Percentiles rank a stretch among this genome's conserved stretches.
Conservation (phyloP, 2,888 invertebrate species). For the Leuctra nigra region DNA sequence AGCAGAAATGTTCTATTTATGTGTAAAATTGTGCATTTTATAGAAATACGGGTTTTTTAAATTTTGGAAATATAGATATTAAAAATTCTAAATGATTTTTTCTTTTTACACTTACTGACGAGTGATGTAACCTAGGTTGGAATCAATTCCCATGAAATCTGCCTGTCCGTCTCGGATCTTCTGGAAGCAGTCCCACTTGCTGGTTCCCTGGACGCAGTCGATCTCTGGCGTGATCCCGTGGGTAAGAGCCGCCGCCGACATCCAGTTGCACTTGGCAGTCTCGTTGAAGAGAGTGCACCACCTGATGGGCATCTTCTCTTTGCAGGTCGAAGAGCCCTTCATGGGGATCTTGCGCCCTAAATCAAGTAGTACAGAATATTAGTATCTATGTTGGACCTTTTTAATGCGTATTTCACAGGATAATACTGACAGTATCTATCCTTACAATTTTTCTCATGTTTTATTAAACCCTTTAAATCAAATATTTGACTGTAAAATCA, state of each 20-base stretch:
- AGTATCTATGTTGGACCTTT: too few species aligned
- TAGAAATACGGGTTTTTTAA: too few species aligned
- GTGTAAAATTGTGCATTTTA: too few species aligned
- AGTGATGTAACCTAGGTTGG: conserved; percentile 57
- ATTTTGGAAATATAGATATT: too few species aligned
- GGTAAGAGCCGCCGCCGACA: conserved; percentile 47
- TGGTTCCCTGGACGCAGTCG: conserved; percentile 44
- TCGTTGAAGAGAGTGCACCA: conserved; percentile 56
- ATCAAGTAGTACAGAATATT: too few species aligned
- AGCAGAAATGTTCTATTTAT: too few species aligned
- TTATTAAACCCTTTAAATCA: too few species aligned
- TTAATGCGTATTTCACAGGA: too few species aligned
- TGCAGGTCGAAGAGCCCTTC: neutral
- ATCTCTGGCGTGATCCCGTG: conserved; percentile 55
- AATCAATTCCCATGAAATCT: conserved; percentile 54
- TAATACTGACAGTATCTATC: too few species aligned
- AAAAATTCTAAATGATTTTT: too few species aligned
- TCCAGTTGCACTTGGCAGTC: conserved; percentile 53
- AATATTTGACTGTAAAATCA: too few species aligned
- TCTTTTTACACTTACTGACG: conserved; percentile 53
- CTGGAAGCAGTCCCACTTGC: conserved; percentile 48
- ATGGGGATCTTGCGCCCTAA: conserved; percentile 32
- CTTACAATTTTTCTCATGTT: too few species aligned
- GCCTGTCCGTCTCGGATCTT: conserved; percentile 45
- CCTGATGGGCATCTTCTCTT: neutral